These are phyloP conservation scores for Drosophila dives DNA, from an alignment of 2,888 invertebrate species.

Conservation along the genomic window DNA sequence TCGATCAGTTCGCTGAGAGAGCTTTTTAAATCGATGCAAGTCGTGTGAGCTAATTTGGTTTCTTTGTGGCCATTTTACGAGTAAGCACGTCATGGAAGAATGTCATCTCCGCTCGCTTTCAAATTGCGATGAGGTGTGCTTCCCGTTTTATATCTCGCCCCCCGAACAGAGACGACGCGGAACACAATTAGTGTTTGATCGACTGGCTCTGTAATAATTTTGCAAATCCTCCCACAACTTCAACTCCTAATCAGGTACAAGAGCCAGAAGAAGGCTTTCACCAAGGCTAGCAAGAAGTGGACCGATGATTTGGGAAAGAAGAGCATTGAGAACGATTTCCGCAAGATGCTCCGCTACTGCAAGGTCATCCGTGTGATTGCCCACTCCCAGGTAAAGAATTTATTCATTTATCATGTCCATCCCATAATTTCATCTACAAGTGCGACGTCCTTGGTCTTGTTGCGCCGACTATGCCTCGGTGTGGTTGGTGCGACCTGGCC, in stretches of 20 bases:
- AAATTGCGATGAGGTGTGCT: conserved; percentile 87
- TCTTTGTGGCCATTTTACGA: conserved; percentile 41
- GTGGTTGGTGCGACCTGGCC: conserved; percentile 69
- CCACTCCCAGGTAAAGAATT: conserved; percentile 94
- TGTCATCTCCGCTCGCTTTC: conserved; percentile 89
- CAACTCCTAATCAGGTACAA: conserved; percentile 91
- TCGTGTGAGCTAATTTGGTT: conserved; percentile 83
- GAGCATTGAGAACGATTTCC: conserved; percentile 98
- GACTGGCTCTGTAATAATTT: conserved; percentile 48
- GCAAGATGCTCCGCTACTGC: conserved; percentile 99
- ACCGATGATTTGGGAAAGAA: conserved; percentile 98
- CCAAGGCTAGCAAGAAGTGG: conserved; percentile 99
- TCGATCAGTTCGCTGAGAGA: conserved; percentile 89
- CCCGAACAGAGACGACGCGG: conserved; percentile 58
- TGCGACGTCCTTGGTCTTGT: conserved; percentile 84
- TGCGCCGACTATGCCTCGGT: conserved; percentile 58
- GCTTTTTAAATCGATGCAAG: conserved; percentile 84
- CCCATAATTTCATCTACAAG: not conserved
- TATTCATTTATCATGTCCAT: not conserved
- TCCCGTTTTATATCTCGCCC: conserved; percentile 85
- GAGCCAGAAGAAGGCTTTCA: conserved; percentile 99
- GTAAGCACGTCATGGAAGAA: conserved; percentile 84
- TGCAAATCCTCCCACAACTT: conserved; percentile 48
- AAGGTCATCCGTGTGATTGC: conserved; percentile 97
- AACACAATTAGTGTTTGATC: conserved; percentile 25